A percentile compares a stretch with the other conserved stretches of the same genome.
Conservation (phyloP, 2,113 vertebrate species). For the Sebastes fasciatus region DNA sequence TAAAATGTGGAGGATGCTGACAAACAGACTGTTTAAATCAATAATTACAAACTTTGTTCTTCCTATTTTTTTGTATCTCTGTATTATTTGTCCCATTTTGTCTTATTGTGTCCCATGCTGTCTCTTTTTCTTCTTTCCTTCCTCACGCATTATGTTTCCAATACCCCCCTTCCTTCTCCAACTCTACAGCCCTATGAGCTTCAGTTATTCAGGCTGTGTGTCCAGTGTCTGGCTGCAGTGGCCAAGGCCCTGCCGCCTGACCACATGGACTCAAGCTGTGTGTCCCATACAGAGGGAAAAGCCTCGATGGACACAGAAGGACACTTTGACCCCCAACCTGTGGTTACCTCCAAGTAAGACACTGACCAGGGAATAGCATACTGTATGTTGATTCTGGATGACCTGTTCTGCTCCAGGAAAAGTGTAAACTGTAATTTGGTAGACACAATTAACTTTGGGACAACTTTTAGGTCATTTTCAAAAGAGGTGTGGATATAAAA, state of each 20-base stretch:
- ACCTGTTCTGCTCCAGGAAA: neutral
- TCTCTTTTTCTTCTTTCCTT: too few species aligned
- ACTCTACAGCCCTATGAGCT: slow-evolving; percentile 88
- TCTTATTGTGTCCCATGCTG: too few species aligned
- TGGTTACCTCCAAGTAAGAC: slow-evolving; percentile 88
- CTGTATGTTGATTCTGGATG: neutral
- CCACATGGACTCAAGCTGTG: slow-evolving; percentile 90
- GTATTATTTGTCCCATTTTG: too few species aligned
- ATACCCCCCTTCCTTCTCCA: too few species aligned
- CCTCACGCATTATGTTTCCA: too few species aligned
- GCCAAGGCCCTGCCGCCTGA: slow-evolving; percentile 92
- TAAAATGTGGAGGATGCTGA: neutral
- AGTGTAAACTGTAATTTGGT: slow-evolving; percentile 5
- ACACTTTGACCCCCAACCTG: slow-evolving; percentile 92
- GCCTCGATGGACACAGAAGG: slow-evolving; percentile 89
- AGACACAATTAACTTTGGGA: neutral
- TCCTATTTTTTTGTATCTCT: too few species aligned
- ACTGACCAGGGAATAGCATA: neutral
- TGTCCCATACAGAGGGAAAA: slow-evolving; percentile 87
- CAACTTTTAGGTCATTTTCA: neutral
- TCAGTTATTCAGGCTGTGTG: slow-evolving; percentile 89
- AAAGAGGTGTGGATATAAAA: neutral
- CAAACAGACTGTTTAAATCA: too few species aligned
- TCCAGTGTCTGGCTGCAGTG: slow-evolving; percentile 91
- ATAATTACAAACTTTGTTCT: too few species aligned